These are phyloP conservation scores for Nyctibius bracteatus DNA, from an alignment of 2,113 vertebrate species.

Conservation along the genomic window DNA sequence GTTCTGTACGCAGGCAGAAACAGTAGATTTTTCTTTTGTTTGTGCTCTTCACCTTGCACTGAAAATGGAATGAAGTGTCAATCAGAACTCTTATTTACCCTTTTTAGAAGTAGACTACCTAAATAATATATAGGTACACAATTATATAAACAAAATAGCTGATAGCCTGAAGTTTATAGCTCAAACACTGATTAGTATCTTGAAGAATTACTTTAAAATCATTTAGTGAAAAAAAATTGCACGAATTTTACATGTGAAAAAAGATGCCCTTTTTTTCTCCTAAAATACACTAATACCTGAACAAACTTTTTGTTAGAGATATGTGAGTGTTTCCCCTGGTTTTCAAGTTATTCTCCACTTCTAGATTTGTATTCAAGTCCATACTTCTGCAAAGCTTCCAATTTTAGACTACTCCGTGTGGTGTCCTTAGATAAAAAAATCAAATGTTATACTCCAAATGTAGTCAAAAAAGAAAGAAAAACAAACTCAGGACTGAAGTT, in stretches of 20 bases:
- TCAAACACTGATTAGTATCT: neutral
- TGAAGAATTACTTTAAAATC: neutral
- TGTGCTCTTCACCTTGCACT: neutral
- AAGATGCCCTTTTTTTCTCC: neutral
- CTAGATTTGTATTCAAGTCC: neutral
- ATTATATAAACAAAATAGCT: neutral
- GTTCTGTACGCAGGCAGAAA: neutral
- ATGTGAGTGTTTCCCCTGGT: neutral
- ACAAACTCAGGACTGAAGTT: neutral
- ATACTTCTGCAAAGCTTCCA: neutral
- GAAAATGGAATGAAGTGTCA: neutral
- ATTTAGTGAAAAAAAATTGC: neutral
- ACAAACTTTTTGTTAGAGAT: neutral
- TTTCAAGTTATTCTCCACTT: neutral
- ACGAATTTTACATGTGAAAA: neutral
- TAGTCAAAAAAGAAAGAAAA: neutral
- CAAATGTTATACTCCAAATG: neutral
- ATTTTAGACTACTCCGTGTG: neutral
- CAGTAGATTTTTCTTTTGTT: neutral
- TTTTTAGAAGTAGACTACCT: neutral
- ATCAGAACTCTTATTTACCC: neutral
- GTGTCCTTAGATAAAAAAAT: neutral
- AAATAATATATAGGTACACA: neutral
- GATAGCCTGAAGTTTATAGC: neutral
- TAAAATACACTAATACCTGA: neutral